Evolutionary conservation across 2,797 vertebrate genomes (phyloP), one percentile per base, ranked within the genome.

Genomic region (Argyrosomus regius): DNA sequence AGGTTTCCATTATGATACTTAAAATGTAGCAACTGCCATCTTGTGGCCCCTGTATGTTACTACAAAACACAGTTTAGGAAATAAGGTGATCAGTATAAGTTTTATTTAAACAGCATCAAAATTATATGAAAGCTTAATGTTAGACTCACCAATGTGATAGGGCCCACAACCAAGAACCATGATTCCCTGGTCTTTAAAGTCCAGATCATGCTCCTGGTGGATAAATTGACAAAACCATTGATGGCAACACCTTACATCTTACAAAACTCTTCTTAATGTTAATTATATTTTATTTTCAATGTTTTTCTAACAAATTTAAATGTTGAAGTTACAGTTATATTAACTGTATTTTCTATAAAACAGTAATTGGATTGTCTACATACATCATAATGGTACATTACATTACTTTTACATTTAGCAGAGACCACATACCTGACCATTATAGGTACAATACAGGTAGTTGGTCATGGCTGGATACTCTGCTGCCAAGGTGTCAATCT

Each of bases 81-180:
- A 31, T 18, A 57, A 7, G 6, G 16, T 43, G 50, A 45, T 28
- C 6, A 50, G 6, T 8, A 11, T 57, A 64, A 49, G 20, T 0
- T 26, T 28, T 22, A 60, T 62, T 22, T 52, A 3, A 73, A 67
- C 11, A 67, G 11, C 11, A 54, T 17, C 0, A 22, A 41, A 26
- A 18, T 28, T 1, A 35, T n/a, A 13, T 18, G 13, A 63, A 70
- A 49, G 41, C 13, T 28, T 71, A 59, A 35, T 75, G 8, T 57
- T 56, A 11, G 17, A 80, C 95, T 96, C 95, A 99, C 97, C 98
- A 81, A 98, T 99, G 89, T 99, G 98, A 92, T 99, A 99, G 0
- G 98, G 98, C 67, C 98, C 98, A 91, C 98, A 99, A 74, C 98
- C 97, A 74, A 99, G 89, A 84, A 99, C 97, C 97, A 99, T 98